phyloP scores from a whole-genome alignment of 2,888 invertebrate genomes.

The Drosophila birchii region DNA sequence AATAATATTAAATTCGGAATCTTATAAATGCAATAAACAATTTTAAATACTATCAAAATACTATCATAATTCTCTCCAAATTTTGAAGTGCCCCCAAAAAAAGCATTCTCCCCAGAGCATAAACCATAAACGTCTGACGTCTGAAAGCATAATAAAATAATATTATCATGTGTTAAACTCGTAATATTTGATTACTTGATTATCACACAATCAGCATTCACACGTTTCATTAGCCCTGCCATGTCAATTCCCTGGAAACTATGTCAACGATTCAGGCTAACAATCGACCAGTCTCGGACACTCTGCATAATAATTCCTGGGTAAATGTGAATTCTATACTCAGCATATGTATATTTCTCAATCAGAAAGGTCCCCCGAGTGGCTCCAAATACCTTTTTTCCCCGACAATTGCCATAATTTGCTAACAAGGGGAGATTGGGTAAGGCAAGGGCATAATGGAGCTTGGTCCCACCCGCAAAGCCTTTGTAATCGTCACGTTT shows the following conservation, averaged over 20 bases:
- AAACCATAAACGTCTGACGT: conserved; percentile 2
- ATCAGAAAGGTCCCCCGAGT: conserved; percentile 22
- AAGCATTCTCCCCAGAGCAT: neutral
- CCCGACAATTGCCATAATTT: conserved; percentile 61
- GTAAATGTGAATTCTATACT: conserved; percentile 34
- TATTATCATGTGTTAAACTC: conserved; percentile 19
- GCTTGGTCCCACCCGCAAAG: conserved; percentile 35
- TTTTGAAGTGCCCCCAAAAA: too few relatives aligned
- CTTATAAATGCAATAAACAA: neutral
- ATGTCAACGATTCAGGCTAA: conserved; percentile 5
- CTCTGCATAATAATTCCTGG: conserved; percentile 37
- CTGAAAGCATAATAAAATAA: conserved; percentile 8
- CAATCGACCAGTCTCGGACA: conserved; percentile 15
- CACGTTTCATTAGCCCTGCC: conserved; percentile 25
- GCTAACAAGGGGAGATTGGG: conserved; percentile 8
- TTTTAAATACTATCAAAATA: neutral
- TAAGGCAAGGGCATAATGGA: conserved; percentile 9
- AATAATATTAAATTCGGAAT: rapidly evolving
- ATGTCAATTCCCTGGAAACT: conserved; percentile 24
- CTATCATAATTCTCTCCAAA: neutral
- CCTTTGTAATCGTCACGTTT: conserved; percentile 70
- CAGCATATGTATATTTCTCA: conserved; percentile 24
- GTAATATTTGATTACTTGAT: conserved; percentile 21
- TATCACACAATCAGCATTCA: conserved; percentile 21
- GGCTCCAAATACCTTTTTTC: conserved; percentile 15